Base-by-base conservation (phyloP, 2,113 vertebrate genomes). In the Thalassoma bifasciatum region DNA sequence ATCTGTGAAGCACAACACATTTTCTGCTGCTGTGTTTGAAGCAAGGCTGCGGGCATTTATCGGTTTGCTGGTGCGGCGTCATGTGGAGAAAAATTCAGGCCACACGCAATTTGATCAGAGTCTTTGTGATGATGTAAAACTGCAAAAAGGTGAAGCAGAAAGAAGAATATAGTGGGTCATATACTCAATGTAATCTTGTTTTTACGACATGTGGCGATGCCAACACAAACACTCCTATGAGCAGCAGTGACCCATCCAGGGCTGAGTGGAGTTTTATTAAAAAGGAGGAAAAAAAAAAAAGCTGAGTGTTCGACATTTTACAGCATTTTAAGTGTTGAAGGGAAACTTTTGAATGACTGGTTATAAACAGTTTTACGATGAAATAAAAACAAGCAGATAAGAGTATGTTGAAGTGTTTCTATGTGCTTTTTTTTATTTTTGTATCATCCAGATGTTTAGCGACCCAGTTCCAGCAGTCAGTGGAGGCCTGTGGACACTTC, bases 81-180 rank as follows among this genome's bases (percentile, higher is more conserved):
- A n/a, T 68, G 58, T 38, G 64, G 69, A 67, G 34, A 68, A 54
- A 58, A 65, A 81, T 38, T 67, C 62, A 66, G 63, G 66, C 75
- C 69, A 52, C 38, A 34, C 62, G 54, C 63, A 82, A 77, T 86
- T 75, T 56, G 62, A 89, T 72, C 47, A 66, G 51, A 65, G 38
- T 47, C 72, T 63, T 37, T 19, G 46, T 30, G 54, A 13, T 54
- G 49, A 63, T 70, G 36, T 30, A 59, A 70, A 72, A 81, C 60
- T 52, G 51, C n/a, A 16, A 22, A 71, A 65, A 54, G 46, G 56
- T 88, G 63, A 66, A 81, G 58, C 77, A 56, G 72, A 54, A 69
- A 66, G 36, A 38, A 38, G 36, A 40, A 56, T 40, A 50, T 67
- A 59, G 56, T 44, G 77, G 81, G 47, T 86, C 68, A 75, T 72